Evolutionary conservation across 2,888 invertebrate species (phyloP).

Genomic region (Papilio protenor): DNA sequence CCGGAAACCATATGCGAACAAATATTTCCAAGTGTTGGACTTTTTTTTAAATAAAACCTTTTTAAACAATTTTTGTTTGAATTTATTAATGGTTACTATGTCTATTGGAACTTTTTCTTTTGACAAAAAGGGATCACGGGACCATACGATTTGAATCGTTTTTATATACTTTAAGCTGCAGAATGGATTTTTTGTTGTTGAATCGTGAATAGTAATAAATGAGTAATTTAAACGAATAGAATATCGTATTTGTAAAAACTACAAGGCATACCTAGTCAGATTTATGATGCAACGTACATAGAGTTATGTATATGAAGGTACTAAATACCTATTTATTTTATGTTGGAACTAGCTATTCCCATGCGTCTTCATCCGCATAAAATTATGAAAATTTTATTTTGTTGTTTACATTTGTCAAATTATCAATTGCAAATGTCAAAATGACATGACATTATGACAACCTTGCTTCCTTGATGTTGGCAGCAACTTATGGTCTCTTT

Average conservation of each 20-base stretch:
- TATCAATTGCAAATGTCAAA: too few relatives aligned
- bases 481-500: too few relatives aligned
- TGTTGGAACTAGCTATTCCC: too few relatives aligned
- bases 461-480: too few relatives aligned
- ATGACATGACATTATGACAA: too few relatives aligned
- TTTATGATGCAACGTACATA: neutral
- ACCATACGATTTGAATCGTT: conserved; percentile 77
- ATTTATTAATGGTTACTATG: conserved; percentile 83
- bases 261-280: neutral
- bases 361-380: too few relatives aligned
- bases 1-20: conserved; percentile 83
- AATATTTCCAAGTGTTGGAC: conserved; percentile 81
- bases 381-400: too few relatives aligned
- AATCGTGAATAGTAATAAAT: conserved; percentile 78
- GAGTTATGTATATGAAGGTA: neutral
- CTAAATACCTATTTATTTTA: neutral
- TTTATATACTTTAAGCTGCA: conserved; percentile 71
- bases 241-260: conserved; percentile 30
- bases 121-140: conserved; percentile 70
- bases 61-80: conserved; percentile 59
- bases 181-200: conserved; percentile 61
- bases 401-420: too few relatives aligned
- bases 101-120: conserved; percentile 75
- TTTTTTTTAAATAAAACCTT: conserved; percentile 61
- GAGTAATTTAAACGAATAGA: conserved; percentile 71